A percentile compares a stretch with the other conserved stretches of the same genome.
Evolutionary conservation across 2,797 vertebrate genomes (phyloP).

Genomic region (Oceanodroma leucorhoa): DNA sequence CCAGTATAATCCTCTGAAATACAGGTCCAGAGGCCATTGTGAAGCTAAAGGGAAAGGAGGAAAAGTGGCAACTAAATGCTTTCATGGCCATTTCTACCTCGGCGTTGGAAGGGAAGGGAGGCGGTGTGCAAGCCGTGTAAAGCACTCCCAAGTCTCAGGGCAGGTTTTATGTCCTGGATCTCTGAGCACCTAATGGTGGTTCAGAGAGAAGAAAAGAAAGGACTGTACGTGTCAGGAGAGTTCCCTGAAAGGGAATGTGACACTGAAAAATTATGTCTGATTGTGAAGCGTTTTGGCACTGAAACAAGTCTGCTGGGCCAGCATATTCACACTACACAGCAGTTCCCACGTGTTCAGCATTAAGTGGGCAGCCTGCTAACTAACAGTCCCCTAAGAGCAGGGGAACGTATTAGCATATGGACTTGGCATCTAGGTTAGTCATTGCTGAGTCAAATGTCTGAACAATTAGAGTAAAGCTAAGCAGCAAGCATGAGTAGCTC

Average conservation of each 20-base stretch:
- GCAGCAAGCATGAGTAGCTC: background rate
- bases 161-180: background rate
- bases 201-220: constrained; percentile 6
- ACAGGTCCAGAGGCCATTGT: background rate
- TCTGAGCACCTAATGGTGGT: background rate
- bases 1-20: background rate
- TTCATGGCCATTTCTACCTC: background rate
- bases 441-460: constrained; percentile 6
- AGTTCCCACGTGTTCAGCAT: background rate
- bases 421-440: background rate
- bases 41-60: background rate
- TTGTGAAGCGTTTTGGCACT: background rate
- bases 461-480: constrained; percentile 29
- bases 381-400: background rate
- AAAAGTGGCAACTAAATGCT: background rate
- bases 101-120: background rate
- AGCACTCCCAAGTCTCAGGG: background rate
- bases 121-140: background rate
- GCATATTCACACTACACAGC: background rate
- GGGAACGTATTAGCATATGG: background rate
- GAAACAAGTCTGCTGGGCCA: constrained; percentile 9
- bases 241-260: background rate
- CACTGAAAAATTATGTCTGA: background rate
- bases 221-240: background rate
- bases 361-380: background rate